These are phyloP conservation scores for Agonopterix heracliana DNA, from an alignment of 2,888 invertebrate genomes.

Conservation along the genomic window DNA sequence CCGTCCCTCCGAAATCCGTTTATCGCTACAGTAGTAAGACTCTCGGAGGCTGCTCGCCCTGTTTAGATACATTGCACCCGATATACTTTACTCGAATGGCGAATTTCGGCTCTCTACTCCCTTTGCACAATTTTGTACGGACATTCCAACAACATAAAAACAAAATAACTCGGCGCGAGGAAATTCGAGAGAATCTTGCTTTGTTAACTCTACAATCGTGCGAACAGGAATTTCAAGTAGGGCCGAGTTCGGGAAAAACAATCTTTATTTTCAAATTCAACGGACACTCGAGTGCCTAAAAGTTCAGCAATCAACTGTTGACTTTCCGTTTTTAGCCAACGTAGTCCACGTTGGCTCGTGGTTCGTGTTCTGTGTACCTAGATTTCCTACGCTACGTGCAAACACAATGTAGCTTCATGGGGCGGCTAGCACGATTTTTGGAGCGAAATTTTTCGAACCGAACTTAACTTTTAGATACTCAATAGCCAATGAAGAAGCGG, in stretches of 20 bases:
- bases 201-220: slow-evolving; percentile 13
- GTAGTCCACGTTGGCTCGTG: too few relatives aligned
- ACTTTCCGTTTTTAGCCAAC: too few relatives aligned
- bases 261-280: slow-evolving; percentile 3
- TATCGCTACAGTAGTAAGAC: slow-evolving; percentile 56
- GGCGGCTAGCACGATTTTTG: neutral
- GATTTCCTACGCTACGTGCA: too few relatives aligned
- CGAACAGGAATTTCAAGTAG: slow-evolving; percentile 4
- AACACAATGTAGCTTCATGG: too few relatives aligned
- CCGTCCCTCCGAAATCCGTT: slow-evolving; percentile 60
- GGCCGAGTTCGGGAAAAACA: neutral
- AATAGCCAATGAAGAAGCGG: slow-evolving; percentile 30
- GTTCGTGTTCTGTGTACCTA: too few relatives aligned
- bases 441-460: neutral
- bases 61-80: slow-evolving; percentile 52
- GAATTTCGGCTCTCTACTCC: slow-evolving; percentile 32
- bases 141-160: slow-evolving; percentile 28
- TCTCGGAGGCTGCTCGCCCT: slow-evolving; percentile 38
- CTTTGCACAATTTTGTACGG: slow-evolving; percentile 29
- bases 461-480: neutral
- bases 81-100: slow-evolving; percentile 40
- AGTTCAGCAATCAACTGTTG: neutral
- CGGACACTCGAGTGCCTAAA: neutral
- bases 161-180: slow-evolving; percentile 26
- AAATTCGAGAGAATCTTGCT: slow-evolving; percentile 21